Evolutionary conservation across 2,113 vertebrate genomes (phyloP), one percentile per base, ranked within the genome.

Genomic region (Engraulis encrasicolus): DNA sequence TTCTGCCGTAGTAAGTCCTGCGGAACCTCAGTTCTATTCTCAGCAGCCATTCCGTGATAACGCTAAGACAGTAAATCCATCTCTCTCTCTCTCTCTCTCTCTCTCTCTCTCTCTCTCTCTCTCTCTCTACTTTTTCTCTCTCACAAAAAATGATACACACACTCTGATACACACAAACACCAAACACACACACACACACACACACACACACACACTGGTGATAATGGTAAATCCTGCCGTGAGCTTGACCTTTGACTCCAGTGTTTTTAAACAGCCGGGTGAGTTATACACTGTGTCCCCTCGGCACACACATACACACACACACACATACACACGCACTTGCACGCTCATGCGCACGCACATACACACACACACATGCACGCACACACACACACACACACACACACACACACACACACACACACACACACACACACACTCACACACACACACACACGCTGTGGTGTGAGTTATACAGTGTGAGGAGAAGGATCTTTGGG

Each of bases 241-340:
- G 91, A 91, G 90, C 92, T 83, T 94, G 92, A 95, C 93, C 93
- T 93, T 89, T 94, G 93, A 83, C 91, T 92, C 82, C 14, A 87
- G 91, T 93, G 89, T 95, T 93, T 95, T 93, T 91, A 91, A 92
- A 91, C 90, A 88, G 86, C 85, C 89, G 89, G 90, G 86, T 84
- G 89, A 82, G 83, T 90, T 89, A 50, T 23, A n/a, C 18, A 19
- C 52, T n/a, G 52, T n/a, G 20, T 7, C 40, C 40, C 40, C 3
- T 45, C 40, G 9, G 40, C 40, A 9, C 40, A 5, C 40, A 87
- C 40, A 45, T 9, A 45, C 40, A 45, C 40, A 45, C 40, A 45
- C 40, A 45, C 40, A 45, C 40, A 45, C 40, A 45, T 9, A 45
- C 40, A 45, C 40, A 45, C 40, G n/a, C n/a, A n/a, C n/a, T n/a